Conservation (phyloP, 2,797 vertebrate genomes). For the Urocyon cinereoargenteus region DNA sequence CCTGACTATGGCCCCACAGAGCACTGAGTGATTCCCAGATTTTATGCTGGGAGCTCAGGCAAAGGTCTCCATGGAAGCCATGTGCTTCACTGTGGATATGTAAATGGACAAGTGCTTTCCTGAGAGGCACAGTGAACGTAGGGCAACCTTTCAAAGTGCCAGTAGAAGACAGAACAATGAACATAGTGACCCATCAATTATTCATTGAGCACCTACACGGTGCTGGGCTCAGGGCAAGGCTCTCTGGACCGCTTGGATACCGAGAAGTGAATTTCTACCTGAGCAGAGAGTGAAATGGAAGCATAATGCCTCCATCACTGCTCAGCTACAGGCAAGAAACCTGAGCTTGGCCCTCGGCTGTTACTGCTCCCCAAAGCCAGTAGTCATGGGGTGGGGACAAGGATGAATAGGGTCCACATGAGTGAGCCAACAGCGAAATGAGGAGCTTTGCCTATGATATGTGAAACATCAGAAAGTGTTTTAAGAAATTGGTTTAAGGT, state of each 20-base stretch:
- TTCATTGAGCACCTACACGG: neutral
- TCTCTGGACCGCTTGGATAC: rapidly evolving
- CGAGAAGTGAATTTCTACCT: neutral
- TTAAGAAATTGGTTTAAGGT: neutral
- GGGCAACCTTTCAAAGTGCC: neutral
- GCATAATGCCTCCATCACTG: neutral
- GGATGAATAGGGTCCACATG: neutral
- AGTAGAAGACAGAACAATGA: neutral
- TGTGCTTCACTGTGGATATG: rapidly evolving
- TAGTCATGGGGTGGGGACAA: too few relatives aligned
- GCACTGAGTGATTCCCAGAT: neutral
- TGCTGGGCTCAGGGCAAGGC: neutral
- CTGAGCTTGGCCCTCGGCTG: neutral
- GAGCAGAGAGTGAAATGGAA: neutral
- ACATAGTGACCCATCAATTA: rapidly evolving
- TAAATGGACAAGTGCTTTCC: rapidly evolving
- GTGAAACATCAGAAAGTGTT: neutral
- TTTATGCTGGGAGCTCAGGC: neutral
- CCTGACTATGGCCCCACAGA: neutral
- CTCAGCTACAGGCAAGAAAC: neutral
- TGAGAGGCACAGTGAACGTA: neutral
- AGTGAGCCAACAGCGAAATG: neutral
- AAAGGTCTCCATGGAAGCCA: neutral
- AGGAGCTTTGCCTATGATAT: neutral
- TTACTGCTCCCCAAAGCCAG: neutral